phyloP scores from a whole-genome alignment of 2,797 vertebrate genomes.

The Takifugu ocellatus region DNA sequence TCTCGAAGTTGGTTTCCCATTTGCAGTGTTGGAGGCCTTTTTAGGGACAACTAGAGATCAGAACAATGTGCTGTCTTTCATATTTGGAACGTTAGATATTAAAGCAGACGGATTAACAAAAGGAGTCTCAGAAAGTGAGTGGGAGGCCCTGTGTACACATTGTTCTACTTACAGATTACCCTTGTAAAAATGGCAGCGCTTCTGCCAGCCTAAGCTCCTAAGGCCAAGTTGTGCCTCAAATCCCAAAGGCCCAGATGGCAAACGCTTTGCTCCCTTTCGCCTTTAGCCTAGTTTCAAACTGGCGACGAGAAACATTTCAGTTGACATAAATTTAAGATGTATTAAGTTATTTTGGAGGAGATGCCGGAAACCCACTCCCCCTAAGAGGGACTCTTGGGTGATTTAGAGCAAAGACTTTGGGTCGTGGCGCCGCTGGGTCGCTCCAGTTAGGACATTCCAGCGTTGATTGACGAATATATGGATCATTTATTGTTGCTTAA shows the following conservation, averaged over 20 bases:
- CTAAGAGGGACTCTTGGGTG: neutral
- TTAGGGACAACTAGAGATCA: no score
- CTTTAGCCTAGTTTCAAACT: conserved; percentile 27
- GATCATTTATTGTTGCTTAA: conserved; percentile 6
- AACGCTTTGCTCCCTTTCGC: conserved; percentile 24
- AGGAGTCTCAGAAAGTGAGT: conserved; percentile 1
- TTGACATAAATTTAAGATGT: conserved; percentile 5
- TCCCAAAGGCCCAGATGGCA: conserved; percentile 53
- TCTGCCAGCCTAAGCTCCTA: conserved; percentile 51
- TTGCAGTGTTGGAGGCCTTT: no score
- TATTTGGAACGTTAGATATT: no score
- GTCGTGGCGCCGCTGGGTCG: neutral
- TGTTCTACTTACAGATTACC: conserved; percentile 35
- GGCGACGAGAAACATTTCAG: neutral
- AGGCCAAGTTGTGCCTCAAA: conserved; percentile 44
- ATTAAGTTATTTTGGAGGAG: conserved; percentile 7
- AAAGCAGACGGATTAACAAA: no score
- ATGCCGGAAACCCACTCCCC: neutral
- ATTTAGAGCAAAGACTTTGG: neutral
- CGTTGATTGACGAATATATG: neutral
- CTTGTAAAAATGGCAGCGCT: conserved; percentile 28
- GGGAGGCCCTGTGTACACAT: conserved; percentile 3
- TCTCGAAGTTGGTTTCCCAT: no score
- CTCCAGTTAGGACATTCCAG: neutral
- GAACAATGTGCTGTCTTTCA: no score